Percentiles rank a stretch among this genome's conserved stretches.
phyloP scores from a whole-genome alignment of 2,113 vertebrate genomes.

The Larimichthys polyactis region DNA sequence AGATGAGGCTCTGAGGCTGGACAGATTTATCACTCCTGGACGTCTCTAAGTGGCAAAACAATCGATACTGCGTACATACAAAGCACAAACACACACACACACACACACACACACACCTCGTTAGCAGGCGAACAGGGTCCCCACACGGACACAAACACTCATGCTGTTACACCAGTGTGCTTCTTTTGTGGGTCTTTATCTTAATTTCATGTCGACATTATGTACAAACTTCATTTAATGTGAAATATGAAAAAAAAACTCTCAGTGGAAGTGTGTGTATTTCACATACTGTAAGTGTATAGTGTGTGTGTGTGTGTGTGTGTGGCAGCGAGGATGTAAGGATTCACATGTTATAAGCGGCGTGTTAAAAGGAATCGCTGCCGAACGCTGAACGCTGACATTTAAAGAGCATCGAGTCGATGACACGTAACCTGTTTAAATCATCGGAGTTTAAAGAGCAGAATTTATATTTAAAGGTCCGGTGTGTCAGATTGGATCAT shows the following conservation, averaged over 20 bases:
- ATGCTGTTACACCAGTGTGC: conserved; percentile 68
- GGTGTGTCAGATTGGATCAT: too few relatives aligned
- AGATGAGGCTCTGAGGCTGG: conserved; percentile 21
- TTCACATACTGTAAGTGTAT: conserved; percentile 55
- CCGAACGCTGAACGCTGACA: neutral
- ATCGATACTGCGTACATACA: conserved; percentile 49
- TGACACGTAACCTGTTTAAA: neutral
- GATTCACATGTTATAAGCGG: neutral
- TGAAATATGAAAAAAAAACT: conserved; percentile 57
- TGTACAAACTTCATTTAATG: conserved; percentile 73
- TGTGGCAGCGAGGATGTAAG: conserved; percentile 29
- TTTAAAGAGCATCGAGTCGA: neutral
- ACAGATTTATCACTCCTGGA: conserved; percentile 56
- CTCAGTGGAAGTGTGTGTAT: conserved; percentile 57
- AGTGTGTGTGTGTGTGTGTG: conserved; percentile 10
- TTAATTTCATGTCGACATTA: conserved; percentile 54
- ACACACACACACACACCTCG: conserved; percentile 48
- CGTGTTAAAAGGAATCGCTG: neutral
- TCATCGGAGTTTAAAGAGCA: neutral
- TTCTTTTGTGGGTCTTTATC: conserved; percentile 60
- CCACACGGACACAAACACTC: conserved; percentile 50
- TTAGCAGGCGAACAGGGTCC: conserved; percentile 74
- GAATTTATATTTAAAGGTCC: too few relatives aligned
- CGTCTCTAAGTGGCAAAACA: conserved; percentile 47
- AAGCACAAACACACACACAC: conserved; percentile 26